A percentile compares a stretch with the other conserved stretches of the same genome.
phyloP scores from a whole-genome alignment of 2,888 invertebrate genomes.

The Drosophila phalerata region DNA sequence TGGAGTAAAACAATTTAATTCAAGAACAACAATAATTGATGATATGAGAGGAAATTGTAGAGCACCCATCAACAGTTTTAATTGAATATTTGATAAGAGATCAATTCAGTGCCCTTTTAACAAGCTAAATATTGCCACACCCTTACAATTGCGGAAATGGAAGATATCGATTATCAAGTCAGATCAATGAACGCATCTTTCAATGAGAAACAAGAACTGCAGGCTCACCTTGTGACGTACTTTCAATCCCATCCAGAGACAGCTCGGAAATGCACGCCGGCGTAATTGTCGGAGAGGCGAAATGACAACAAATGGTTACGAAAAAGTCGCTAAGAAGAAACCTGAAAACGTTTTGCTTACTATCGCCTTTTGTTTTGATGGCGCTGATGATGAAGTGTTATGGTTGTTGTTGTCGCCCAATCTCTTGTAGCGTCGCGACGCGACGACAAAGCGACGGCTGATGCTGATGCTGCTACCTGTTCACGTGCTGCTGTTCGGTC shows the following conservation, averaged over 20 bases:
- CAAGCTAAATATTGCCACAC: conserved; percentile 16
- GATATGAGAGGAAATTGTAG: background rate
- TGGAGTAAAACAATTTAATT: background rate
- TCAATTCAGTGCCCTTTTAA: conserved; percentile 21
- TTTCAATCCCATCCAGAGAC: conserved; percentile 15
- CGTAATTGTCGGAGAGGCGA: conserved; percentile 30
- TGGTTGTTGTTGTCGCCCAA: conserved; percentile 32
- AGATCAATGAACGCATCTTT: conserved; percentile 67
- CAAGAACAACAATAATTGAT: background rate
- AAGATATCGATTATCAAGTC: conserved; percentile 42
- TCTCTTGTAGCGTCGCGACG: conserved; percentile 50
- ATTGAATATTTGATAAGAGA: conserved; percentile 14
- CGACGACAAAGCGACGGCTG: conserved; percentile 46
- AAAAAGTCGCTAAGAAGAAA: conserved; percentile 54
- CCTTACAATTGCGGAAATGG: conserved; percentile 36
- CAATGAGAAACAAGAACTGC: conserved; percentile 47
- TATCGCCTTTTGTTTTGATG: conserved; percentile 55
- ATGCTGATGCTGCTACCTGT: conserved; percentile 65
- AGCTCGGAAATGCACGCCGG: conserved; percentile 29
- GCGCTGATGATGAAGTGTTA: conserved; percentile 56
- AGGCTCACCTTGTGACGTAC: conserved; percentile 48
- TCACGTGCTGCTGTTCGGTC: conserved; percentile 66
- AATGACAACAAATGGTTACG: conserved; percentile 49
- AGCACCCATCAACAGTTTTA: background rate
- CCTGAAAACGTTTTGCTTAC: conserved; percentile 49